These are phyloP conservation scores for Oncorhynchus gorbuscha DNA, from an alignment of 2,113 vertebrate species.

Conservation along the genomic window DNA sequence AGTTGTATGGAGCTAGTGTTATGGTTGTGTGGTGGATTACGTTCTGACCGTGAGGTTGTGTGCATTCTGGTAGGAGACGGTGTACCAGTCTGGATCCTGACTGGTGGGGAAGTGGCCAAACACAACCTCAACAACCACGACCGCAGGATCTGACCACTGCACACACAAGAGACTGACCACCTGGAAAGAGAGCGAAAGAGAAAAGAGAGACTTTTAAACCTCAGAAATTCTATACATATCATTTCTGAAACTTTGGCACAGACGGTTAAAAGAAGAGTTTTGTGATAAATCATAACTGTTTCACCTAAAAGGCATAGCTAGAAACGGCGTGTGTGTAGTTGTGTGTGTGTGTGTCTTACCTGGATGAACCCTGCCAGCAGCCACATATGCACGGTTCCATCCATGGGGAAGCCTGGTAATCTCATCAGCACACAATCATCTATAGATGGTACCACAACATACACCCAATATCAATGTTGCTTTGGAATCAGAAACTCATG, in stretches of 20 bases:
- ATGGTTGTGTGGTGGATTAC: background rate
- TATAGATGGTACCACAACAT: too few species aligned
- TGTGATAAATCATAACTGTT: too few species aligned
- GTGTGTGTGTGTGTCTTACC: conserved; percentile 46
- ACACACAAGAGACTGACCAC: conserved; percentile 60
- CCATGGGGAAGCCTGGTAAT: conserved; percentile 44
- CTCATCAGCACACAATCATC: conserved; percentile 15
- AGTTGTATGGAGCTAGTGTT: background rate
- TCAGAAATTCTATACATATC: too few species aligned
- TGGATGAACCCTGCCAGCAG: conserved; percentile 55
- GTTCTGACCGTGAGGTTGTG: conserved; percentile 68
- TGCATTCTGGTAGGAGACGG: conserved; percentile 60
- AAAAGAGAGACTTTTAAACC: background rate
- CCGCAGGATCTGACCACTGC: conserved; percentile 53
- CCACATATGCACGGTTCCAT: conserved; percentile 41
- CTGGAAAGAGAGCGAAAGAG: conserved; percentile 46
- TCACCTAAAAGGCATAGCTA: background rate
- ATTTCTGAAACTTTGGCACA: too few species aligned
- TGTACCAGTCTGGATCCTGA: conserved; percentile 69
- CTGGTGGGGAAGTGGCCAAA: conserved; percentile 70
- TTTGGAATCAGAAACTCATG: too few species aligned
- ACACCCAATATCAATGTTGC: too few species aligned
- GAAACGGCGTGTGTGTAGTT: background rate
- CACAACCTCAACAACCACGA: conserved; percentile 58
- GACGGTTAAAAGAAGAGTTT: too few species aligned